Evolutionary conservation across 1,140 invertebrate species (phyloP).

Genomic region (Melanaphis sacchari): DNA sequence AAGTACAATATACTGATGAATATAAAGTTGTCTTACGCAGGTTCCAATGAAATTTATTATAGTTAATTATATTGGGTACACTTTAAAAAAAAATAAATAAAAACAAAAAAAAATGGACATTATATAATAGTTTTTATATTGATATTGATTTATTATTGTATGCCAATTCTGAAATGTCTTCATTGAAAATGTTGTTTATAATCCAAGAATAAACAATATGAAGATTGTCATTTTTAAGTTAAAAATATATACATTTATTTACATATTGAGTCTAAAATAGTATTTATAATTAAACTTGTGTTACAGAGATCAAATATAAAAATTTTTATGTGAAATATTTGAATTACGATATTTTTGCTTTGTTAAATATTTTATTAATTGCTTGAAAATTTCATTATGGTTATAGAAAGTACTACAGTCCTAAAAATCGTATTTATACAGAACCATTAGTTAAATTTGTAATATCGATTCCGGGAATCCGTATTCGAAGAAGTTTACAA

Average conservation of each 20-base stretch:
- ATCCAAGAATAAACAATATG: not conserved
- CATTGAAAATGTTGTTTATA: not conserved
- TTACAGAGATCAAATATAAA: not conserved
- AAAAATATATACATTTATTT: not conserved
- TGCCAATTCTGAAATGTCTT: not conserved
- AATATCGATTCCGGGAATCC: not conserved
- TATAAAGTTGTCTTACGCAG: not conserved
- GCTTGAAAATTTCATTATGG: not conserved
- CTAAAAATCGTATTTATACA: not conserved
- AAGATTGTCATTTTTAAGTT: not conserved
- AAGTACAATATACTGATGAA: not conserved
- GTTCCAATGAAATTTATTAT: not conserved
- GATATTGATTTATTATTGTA: not conserved
- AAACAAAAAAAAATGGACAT: too few relatives aligned
- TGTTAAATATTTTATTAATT: not conserved
- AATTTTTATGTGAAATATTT: not conserved
- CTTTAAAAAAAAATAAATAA: not conserved
- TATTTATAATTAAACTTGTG: not conserved
- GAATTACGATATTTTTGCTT: not conserved
- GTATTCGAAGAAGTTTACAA: not conserved
- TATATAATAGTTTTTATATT: not conserved
- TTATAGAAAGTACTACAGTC: not conserved
- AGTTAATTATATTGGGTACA: not conserved
- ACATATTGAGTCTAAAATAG: not conserved
- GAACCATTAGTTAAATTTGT: too few relatives aligned